A percentile compares a stretch with the other conserved stretches of the same genome.
Evolutionary conservation across 2,113 vertebrate genomes (phyloP).

Genomic region (Eupsittula cactorum): DNA sequence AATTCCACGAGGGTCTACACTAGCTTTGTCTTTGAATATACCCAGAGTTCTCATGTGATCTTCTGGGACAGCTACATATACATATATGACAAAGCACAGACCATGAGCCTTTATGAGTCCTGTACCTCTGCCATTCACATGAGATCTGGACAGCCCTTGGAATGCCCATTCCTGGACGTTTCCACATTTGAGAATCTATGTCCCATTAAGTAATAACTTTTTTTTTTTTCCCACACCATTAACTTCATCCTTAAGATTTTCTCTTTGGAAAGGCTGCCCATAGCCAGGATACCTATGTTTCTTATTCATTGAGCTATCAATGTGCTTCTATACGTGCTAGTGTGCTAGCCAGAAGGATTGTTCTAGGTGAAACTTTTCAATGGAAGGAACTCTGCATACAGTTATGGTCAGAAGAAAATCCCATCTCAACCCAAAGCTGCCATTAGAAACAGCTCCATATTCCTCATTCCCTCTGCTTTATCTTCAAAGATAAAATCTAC

Average conservation of each 20-base stretch:
- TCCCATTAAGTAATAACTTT: neutral
- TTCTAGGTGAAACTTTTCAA: neutral
- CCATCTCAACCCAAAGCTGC: neutral
- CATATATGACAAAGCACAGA: neutral
- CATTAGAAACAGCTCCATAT: neutral
- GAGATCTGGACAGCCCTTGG: neutral
- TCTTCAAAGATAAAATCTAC: neutral
- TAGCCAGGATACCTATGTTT: neutral
- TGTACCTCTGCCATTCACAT: neutral
- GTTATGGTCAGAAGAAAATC: neutral
- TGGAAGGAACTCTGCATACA: neutral
- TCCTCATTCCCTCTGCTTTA: neutral
- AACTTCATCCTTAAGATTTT: neutral
- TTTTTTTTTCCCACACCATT: rapidly evolving
- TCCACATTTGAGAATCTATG: neutral
- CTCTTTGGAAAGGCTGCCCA: neutral
- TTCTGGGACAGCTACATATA: neutral
- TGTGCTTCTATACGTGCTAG: neutral
- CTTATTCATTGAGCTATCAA: neutral
- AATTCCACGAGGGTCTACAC: neutral
- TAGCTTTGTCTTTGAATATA: neutral
- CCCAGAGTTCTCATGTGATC: neutral
- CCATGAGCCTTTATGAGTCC: neutral
- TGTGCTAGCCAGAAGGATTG: neutral
- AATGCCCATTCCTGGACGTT: neutral